Base-by-base conservation (phyloP, 2,113 vertebrate species). In the Bostrychus sinensis region DNA sequence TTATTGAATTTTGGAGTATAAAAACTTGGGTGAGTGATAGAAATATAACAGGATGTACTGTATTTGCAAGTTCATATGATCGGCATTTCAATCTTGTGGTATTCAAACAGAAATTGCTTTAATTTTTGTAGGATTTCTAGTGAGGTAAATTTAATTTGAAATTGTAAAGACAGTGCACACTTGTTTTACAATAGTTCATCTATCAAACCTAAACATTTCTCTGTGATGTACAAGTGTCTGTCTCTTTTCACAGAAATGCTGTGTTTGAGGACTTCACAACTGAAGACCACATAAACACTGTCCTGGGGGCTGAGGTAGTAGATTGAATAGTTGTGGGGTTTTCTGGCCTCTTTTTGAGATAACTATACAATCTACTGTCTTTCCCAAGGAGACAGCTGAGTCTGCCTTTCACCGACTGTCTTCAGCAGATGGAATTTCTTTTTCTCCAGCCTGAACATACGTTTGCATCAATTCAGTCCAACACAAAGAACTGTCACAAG, bases 281-380 rank as follows among this genome's bases (percentile, higher is more conserved):
- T 12, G 58, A 59, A 69, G 71, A 17, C 66, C 30, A 22, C 69
- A 23, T 66, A 67, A 10, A 83, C 94, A 92, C 94, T 95, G 93
- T 93, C 92, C 94, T 95, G 94, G 93, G 93, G 94, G 93, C 93
- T 95, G 94, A 95, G 94, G 94, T 95, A 95, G 94, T 95, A 95
- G 94, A 95, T 94, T 95, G 94, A 94, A 94, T 95, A 95, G 94
- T 95, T 95, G 94, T 95, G 93, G 93, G 92, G 91, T 92, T 81
- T 57, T 75, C 4, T 23, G 64, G 88, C 89, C 94, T 94, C 93
- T 93, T 92, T 93, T 83, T 93, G 90, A 92, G 90, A 92, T 94
- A 95, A 95, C 94, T 95, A 94, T 95, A 93, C 94, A 95, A 94
- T 95, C 94, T 95, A 95, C 94, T 95, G 94, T 95, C 94, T 95